Evolutionary conservation across 2,113 vertebrate species (phyloP), one percentile per base, ranked within the genome.

Genomic region (Mesitornis unicolor): DNA sequence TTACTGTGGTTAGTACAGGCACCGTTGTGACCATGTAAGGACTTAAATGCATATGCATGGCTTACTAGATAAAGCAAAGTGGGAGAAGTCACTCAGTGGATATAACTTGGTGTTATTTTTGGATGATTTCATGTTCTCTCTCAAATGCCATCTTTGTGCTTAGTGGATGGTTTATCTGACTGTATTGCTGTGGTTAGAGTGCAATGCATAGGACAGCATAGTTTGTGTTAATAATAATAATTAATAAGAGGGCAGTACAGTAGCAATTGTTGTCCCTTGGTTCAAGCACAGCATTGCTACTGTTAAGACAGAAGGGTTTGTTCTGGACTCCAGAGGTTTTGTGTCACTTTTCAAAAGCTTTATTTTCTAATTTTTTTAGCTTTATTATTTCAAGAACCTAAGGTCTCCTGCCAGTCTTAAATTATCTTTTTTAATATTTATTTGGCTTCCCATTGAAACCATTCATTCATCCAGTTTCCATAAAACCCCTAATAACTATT

Each of bases 401-500:
- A 85, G 60, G 60, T 92, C 78, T 94, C 36, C 64, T 97, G 92
- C 93, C 93, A 96, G 74, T 76, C 65, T 92, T 93, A 95, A 97
- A 97, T 98, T 93, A 90, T 96, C 68, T 77, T 91, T 97, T 91
- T 93, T 60, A 77, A 14, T 79, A 85, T 97, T 84, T 28, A 69
- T 96, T 97, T 98, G 96, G 94, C 90, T 98, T 98, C 93, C 84
- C 47, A 43, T 78, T 96, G 77, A 96, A 98, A 90, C 63, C 68
- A 93, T 96, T 93, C 89, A 88, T 97, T 97, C 97, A 97, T 97
- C 83, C 89, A 95, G 90, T 95, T 97, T 97, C 96, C 96, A 97
- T 97, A 97, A 98, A 98, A 36, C 92, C 97, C 87, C 87, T 98
- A 98, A 98, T 98, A 97, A 97, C 97, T 93, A 77, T 98, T 98